Conservation (phyloP, 1,140 invertebrate genomes). For the Helicoverpa armigera region DNA sequence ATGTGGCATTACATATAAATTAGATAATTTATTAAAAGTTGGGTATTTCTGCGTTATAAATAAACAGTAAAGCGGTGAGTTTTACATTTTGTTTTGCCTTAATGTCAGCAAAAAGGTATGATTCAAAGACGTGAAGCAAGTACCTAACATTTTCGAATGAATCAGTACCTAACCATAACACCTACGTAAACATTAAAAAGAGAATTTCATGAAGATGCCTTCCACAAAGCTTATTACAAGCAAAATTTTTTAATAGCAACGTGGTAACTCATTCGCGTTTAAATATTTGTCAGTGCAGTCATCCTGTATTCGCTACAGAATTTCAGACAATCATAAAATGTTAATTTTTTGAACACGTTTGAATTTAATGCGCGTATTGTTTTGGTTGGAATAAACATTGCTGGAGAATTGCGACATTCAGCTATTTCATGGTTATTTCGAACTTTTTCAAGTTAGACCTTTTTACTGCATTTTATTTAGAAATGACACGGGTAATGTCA, state of each 20-base stretch:
- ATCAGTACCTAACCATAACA: not conserved
- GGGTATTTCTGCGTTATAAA: not conserved
- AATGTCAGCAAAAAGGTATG: slow-evolving; percentile 21
- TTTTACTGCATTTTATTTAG: no score
- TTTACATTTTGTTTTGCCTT: not conserved
- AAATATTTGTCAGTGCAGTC: slow-evolving; percentile 27
- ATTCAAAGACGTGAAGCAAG: not conserved
- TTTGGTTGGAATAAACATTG: slow-evolving; percentile 36
- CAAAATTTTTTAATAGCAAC: slow-evolving; percentile 31
- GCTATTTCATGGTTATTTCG: no score
- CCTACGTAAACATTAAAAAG: not conserved
- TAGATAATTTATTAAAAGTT: slow-evolving; percentile 7
- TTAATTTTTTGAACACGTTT: slow-evolving; percentile 59
- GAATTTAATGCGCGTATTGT: slow-evolving; percentile 56
- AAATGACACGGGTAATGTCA: no score
- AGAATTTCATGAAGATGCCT: slow-evolving; percentile 24
- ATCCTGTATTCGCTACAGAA: slow-evolving; percentile 22
- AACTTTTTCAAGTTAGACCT: no score
- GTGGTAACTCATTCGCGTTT: slow-evolving; percentile 23
- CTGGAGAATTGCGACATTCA: not conserved
- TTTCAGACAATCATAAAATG: slow-evolving; percentile 54
- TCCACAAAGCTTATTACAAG: not conserved
- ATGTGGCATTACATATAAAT: not conserved
- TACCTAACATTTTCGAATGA: slow-evolving; percentile 6
- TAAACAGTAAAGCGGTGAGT: not conserved